phyloP scores from a whole-genome alignment of 2,113 vertebrate species.

The Columba janthina region DNA sequence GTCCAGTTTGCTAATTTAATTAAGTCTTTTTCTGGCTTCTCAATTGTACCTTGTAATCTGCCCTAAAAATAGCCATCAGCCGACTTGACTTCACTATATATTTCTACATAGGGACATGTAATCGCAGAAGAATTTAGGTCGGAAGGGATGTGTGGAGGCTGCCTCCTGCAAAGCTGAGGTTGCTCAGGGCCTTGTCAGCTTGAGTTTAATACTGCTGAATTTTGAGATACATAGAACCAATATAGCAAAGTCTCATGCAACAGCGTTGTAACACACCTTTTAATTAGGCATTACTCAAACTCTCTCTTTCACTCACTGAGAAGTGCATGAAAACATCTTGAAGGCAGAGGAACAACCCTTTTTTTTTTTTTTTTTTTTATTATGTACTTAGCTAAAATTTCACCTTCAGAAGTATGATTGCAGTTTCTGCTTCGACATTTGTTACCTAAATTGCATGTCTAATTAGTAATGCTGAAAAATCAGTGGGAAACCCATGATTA shows the following conservation, averaged over 20 bases:
- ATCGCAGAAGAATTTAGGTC: neutral
- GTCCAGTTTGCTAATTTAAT: conserved; percentile 2
- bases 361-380: neutral
- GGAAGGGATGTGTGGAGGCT: neutral
- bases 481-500: neutral
- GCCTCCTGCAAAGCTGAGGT: neutral
- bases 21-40: neutral
- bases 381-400: neutral
- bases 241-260: neutral
- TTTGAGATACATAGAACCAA: neutral
- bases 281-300: neutral
- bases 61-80: neutral
- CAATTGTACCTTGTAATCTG: neutral
- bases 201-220: neutral
- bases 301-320: neutral
- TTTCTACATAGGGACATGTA: neutral
- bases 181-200: neutral
- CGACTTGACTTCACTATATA: neutral
- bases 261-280: neutral
- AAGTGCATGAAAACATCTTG: neutral
- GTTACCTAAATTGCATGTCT: neutral
- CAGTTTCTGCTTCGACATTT: neutral
- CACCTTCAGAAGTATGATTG: neutral
- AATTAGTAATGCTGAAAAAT: conserved; percentile 12
- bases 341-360: neutral